Conservation (phyloP, 2,113 vertebrate genomes). For the Phylloscopus trochilus region DNA sequence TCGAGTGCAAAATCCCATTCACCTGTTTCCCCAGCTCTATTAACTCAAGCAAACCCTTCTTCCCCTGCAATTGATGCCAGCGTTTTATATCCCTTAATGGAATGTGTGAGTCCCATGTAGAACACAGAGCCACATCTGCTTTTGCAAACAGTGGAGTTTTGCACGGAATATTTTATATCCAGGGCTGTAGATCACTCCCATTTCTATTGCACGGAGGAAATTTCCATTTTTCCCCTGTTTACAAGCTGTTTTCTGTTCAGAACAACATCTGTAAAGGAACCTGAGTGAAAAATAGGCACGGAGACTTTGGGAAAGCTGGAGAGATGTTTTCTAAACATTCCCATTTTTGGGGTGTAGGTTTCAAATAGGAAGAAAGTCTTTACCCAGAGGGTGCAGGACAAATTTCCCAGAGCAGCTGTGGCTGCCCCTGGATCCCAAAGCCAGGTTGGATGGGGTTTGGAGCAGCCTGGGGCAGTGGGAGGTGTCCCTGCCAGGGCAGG, state of each 20-base stretch:
- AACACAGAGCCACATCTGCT: background rate
- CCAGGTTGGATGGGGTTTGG: background rate
- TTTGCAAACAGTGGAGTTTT: background rate
- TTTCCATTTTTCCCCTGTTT: slow-evolving; percentile 12
- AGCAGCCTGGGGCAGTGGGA: background rate
- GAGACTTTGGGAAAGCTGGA: background rate
- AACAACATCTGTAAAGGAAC: background rate
- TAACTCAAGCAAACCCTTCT: background rate
- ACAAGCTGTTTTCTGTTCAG: background rate
- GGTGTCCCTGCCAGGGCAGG: background rate
- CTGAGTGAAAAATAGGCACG: background rate
- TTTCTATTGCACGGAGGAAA: background rate
- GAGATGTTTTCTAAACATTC: background rate
- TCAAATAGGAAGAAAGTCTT: background rate
- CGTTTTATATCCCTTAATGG: background rate
- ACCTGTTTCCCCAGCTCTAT: background rate
- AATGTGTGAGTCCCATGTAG: background rate
- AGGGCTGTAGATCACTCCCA: background rate
- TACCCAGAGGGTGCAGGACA: background rate
- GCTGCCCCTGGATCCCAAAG: background rate
- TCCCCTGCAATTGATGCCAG: background rate
- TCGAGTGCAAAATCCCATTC: background rate
- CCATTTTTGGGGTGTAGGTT: background rate
- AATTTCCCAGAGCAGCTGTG: background rate
- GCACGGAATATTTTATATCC: background rate